Conservation (phyloP, 2,888 invertebrate genomes). For the Ichneumon xanthorius region DNA sequence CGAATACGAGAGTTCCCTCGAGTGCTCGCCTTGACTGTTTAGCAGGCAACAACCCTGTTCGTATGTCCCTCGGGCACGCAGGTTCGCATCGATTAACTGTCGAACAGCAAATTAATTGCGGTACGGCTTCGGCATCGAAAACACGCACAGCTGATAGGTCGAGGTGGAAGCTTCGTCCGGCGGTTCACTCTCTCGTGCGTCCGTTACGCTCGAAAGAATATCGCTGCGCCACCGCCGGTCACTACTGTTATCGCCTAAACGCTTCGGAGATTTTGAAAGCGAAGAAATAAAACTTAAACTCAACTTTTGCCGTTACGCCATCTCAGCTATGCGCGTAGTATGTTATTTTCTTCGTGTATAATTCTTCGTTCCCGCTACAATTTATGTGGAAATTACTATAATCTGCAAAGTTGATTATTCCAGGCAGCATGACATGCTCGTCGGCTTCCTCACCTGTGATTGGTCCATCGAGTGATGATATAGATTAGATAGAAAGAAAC, state of each 20-base stretch:
- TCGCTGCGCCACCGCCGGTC: neutral
- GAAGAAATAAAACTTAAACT: slow-evolving; percentile 32
- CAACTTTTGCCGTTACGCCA: slow-evolving; percentile 19
- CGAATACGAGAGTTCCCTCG: slow-evolving; percentile 70
- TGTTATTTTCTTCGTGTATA: slow-evolving; percentile 1
- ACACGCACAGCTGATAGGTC: neutral
- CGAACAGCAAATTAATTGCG: neutral
- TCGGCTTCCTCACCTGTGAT: neutral
- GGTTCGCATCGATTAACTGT: slow-evolving; percentile 14
- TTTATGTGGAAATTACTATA: neutral
- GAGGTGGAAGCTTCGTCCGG: slow-evolving; percentile 1
- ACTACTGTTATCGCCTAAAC: slow-evolving; percentile 40
- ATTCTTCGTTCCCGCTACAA: neutral
- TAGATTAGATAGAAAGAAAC: too few species aligned
- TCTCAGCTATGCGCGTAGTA: neutral
- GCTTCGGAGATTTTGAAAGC: slow-evolving; percentile 61
- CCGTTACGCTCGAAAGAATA: neutral
- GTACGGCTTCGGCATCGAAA: neutral
- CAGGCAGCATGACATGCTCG: neutral
- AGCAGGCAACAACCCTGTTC: neutral
- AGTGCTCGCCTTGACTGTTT: slow-evolving; percentile 41
- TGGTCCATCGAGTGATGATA: too few species aligned
- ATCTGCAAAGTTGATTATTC: neutral
- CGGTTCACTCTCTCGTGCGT: neutral
- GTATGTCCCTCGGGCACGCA: neutral